These are phyloP conservation scores for Adelges cooleyi DNA, from an alignment of 1,140 invertebrate species.

Conservation along the genomic window DNA sequence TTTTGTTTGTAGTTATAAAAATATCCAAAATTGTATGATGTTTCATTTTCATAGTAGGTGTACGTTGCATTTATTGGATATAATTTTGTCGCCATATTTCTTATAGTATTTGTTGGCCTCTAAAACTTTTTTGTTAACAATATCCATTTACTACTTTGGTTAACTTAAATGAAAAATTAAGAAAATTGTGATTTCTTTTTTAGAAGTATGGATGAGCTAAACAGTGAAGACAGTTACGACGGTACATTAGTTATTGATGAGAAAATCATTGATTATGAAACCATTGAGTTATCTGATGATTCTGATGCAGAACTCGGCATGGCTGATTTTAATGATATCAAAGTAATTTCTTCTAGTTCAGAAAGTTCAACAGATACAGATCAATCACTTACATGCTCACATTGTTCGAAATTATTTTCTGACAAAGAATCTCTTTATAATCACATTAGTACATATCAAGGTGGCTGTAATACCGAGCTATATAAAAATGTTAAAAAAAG, in stretches of 20 bases:
- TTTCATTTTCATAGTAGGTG: too few species aligned
- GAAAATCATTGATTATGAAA: background rate
- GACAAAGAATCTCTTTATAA: background rate
- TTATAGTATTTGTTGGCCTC: too few species aligned
- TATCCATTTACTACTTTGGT: too few species aligned
- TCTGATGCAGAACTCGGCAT: background rate
- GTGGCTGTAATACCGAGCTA: background rate
- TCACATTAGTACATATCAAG: conserved; percentile 6
- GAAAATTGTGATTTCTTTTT: background rate
- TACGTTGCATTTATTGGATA: too few species aligned
- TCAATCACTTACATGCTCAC: background rate
- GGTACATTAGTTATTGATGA: conserved; percentile 15
- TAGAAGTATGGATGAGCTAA: conserved; percentile 13
- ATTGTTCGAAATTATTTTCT: background rate
- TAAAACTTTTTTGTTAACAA: too few species aligned
- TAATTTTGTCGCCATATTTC: too few species aligned
- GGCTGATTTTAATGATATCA: background rate
- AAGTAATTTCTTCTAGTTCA: background rate
- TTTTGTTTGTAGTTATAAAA: too few species aligned
- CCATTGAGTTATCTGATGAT: background rate
- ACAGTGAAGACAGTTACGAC: conserved; percentile 21
- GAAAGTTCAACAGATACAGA: background rate
- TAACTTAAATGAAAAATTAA: too few species aligned
- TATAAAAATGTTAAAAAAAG: background rate
- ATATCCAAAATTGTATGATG: too few species aligned